Evolutionary conservation across 2,888 invertebrate species (phyloP), one percentile per base, ranked within the genome.

Genomic region (Ophraella communa): DNA sequence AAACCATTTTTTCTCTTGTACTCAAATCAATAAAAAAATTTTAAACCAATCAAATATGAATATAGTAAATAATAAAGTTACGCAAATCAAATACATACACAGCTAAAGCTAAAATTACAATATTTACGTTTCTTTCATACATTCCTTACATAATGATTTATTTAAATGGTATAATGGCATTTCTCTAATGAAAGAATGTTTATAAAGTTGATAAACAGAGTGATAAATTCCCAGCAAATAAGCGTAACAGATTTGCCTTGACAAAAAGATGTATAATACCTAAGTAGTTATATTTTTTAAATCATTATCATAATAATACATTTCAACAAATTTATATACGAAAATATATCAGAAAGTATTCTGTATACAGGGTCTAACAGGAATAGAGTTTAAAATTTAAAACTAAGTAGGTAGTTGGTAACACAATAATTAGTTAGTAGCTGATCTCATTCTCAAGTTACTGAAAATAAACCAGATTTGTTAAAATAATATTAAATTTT

Each of bases 151-250:
- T 45, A 45, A 45, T 20, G 45, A 45, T n/a, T 20, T 45, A 21
- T 10, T 45, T 45, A 45, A 45, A 45, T 21, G 20, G 21, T 3
- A 44, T 44, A 44, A 20, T 7, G 45, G 21, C 45, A 49, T 33
- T 58, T 39, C 39, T 10, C 39, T 24, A 21, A 17, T 51, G 58
- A 58, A 30, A 58, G 51, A 58, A 24, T 58, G 58, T 58, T 58
- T 58, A 58, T 51, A 17, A 51, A 39, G 49, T 14, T 51, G 11
- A 35, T 33, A 58, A 58, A 58, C 14, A 20, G 33, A 18, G 47
- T 21, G 30, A 21, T 30, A 21, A 47, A 30, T 18, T 24, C 17
- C 33, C 57, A 23, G 17, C 35, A 10, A 58, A 51, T 51, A 58
- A 58, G 51, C 35, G 39, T 21, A 49, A 33, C 39, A 57, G n/a